Conservation (phyloP, 2,113 vertebrate genomes). For the Pionites leucogaster region DNA sequence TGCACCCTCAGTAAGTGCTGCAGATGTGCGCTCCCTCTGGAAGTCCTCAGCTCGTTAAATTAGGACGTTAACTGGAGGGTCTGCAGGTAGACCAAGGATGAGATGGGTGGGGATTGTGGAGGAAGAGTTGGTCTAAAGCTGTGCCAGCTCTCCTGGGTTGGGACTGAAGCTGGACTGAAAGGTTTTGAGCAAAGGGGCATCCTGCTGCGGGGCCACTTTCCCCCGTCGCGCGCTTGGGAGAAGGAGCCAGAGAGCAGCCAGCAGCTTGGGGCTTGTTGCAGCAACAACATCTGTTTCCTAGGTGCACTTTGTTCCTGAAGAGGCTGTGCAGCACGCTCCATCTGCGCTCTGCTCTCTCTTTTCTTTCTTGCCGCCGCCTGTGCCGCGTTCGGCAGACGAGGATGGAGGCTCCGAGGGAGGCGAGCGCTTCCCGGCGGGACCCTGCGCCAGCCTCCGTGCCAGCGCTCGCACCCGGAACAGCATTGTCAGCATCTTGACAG, state of each 20-base stretch:
- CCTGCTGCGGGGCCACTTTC: background rate
- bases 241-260: conserved; percentile 18
- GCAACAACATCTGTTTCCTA: conserved; percentile 64
- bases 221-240: accelerated
- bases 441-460: background rate
- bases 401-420: background rate
- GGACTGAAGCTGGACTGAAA: background rate
- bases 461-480: background rate
- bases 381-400: background rate
- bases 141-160: background rate
- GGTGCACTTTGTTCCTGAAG: conserved; percentile 58
- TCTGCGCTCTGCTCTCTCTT: background rate
- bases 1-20: background rate
- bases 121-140: background rate
- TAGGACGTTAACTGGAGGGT: background rate
- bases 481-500: conserved; percentile 64
- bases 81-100: background rate
- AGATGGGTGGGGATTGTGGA: background rate
- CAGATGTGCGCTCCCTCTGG: background rate
- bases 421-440: background rate
- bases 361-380: background rate
- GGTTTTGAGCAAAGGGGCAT: background rate
- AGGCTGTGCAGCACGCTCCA: conserved; percentile 36
- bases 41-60: background rate
- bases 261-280: conserved; percentile 19